Conservation (phyloP, 2,797 vertebrate species). For the Hipposideros larvatus region DNA sequence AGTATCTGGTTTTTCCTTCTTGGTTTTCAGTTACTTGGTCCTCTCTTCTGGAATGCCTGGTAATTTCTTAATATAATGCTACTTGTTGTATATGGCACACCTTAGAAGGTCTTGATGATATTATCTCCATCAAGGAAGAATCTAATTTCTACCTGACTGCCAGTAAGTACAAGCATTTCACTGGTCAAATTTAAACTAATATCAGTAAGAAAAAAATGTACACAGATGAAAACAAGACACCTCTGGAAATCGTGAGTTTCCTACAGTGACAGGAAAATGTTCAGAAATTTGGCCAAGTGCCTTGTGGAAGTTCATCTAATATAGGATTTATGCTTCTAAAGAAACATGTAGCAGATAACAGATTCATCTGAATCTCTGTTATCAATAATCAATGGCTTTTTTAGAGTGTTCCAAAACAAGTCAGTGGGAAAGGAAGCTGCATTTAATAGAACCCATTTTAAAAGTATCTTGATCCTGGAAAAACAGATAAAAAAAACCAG, state of each 20-base stretch:
- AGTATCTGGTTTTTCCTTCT: neutral
- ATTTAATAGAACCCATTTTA: neutral
- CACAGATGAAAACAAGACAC: neutral
- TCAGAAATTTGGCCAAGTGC: neutral
- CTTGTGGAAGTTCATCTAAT: neutral
- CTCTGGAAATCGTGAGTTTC: neutral
- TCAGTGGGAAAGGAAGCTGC: neutral
- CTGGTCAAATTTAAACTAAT: neutral
- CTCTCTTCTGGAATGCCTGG: neutral
- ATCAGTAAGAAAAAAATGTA: neutral
- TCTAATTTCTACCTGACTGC: neutral
- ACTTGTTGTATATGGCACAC: neutral
- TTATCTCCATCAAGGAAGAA: neutral
- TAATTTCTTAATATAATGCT: neutral
- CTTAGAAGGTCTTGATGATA: neutral
- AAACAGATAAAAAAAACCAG: neutral
- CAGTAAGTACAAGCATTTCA: neutral
- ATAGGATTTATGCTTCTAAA: neutral
- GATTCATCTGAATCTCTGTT: neutral
- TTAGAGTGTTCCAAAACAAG: neutral
- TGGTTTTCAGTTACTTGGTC: constrained; percentile 33
- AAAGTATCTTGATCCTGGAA: neutral
- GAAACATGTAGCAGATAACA: neutral
- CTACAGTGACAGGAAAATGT: neutral
- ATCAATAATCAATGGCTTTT: neutral